Evolutionary conservation across 2,797 vertebrate genomes (phyloP), one percentile per base, ranked within the genome.

Genomic region (Cirrhinus mrigala): DNA sequence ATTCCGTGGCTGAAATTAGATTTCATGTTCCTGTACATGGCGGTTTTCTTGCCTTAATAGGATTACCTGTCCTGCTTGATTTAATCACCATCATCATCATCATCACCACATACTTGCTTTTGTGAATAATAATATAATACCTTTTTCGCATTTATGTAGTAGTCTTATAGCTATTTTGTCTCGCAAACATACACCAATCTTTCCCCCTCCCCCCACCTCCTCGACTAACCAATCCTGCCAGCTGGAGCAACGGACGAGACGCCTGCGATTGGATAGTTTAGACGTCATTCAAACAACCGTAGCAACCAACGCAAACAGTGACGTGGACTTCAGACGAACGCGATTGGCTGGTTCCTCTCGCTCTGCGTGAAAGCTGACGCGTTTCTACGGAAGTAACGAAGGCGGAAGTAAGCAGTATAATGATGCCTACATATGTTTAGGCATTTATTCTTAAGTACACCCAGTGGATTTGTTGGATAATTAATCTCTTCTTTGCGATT

Each of bases 211-310:
- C 37, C 58, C 73, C 46, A 60, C 56, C 52, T 54, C 83, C 22
- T 73, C 70, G 58, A 76, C 22, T 66, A 29, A 40, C 66, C 52
- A 73, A 71, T 79, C 64, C 46, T 22, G 46, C 16, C 22, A n/a
- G 7, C 20, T 3, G 20, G 4, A 37, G 7, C 29, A 0, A 29
- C 6, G 6, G 2, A 44, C 2, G 50, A 24, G 33, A 20, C 18
- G 2, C 37, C 48, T 44, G 50, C 1, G 20, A 69, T 81, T 81
- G 79, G 79, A 33, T 8, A 24, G 4, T 20, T 11, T 33, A 40
- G 33, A 44, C 5, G n/a, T 70, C 50, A 27, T 8, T 24, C 76
- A 79, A 0, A 27, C n/a, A 7, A 24, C 15, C 58, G 22, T 27
- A 0, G 56, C 40, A 48, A 46, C 76, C 40, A 3, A 18, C 2